Base-by-base conservation (phyloP, 1,140 invertebrate genomes). In the Aphelenchoides besseyi region DNA sequence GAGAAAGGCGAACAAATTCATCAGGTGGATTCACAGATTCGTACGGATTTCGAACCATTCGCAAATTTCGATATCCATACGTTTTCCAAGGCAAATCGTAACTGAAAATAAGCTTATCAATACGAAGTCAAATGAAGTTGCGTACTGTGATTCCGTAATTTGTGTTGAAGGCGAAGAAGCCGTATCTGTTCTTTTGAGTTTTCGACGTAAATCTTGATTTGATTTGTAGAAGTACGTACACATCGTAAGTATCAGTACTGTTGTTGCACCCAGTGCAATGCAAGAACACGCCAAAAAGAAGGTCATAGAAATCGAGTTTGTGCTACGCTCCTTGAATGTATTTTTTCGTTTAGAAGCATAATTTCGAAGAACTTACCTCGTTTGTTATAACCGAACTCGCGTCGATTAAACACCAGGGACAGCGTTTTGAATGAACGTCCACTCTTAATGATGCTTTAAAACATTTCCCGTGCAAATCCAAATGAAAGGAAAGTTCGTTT, bases 111-210 rank as follows among this genome's bases (percentile, higher is more conserved):
- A 5, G 18, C 55, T 59, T 33, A 23, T 8, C 18, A 8, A 59
- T 59, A 8, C 5, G 26, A 59, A 28, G 5, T 59, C 55, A 59
- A 59, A 29, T 12, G 41, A 48, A 8, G 26, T 59, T 59, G 12
- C 55, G 5, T 59, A 59, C 55, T 59, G 55, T 59, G 55, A 59
- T 59, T 59, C 55, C 26, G 55, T 59, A 33, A 8, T 18, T 59
- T 59, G 55, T 29, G 55, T 59, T 29, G 55, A 59, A 28, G 55
- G 55, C 5, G 55, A 59, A 8, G 55, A 59, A 18, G 5, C 18
- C 5, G 55, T 59, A 23, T 59, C 55, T 23, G 18, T 8, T 8
- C 55, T 5, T 59, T 18, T 5, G 5, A 59, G 55, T 23, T 59
- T 59, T 33, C 5, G 5, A 8, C 18, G 55, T 23, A 59, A 33